These are phyloP conservation scores for Eumeta japonica DNA, from an alignment of 1,140 invertebrate genomes.

Conservation along the genomic window DNA sequence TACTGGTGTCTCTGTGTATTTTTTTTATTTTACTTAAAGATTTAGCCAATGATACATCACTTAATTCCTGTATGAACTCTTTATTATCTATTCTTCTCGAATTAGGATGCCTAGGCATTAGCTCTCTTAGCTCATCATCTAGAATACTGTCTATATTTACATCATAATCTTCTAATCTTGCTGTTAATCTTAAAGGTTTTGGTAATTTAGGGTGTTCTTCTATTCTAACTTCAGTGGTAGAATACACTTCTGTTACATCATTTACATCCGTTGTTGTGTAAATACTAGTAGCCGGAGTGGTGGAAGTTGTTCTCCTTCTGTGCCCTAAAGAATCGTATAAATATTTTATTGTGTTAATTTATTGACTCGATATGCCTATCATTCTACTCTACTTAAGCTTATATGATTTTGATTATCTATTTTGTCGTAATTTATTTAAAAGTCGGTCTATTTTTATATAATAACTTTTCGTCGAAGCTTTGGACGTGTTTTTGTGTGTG, in stretches of 20 bases:
- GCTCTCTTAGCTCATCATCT: conserved; percentile 25
- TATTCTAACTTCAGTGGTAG: conserved; percentile 24
- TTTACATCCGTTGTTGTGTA: conserved; percentile 24
- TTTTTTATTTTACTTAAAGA: conserved; percentile 49
- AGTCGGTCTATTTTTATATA: no score
- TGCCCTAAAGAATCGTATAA: conserved; percentile 28
- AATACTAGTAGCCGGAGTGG: conserved; percentile 33
- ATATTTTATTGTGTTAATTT: conserved; percentile 6
- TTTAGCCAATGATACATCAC: conserved; percentile 33
- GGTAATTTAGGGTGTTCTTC: conserved; percentile 32
- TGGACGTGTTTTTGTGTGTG: no score
- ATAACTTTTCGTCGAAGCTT: no score
- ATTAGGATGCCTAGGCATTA: no score
- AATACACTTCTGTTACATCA: conserved; percentile 23
- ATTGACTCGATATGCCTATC: no score
- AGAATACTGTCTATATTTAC: conserved; percentile 38
- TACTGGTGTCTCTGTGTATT: conserved; percentile 49
- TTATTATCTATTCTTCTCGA: conserved; percentile 23
- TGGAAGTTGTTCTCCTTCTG: conserved; percentile 48
- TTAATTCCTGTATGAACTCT: conserved; percentile 35
- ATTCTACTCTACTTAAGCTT: no score
- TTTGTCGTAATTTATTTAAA: no score
- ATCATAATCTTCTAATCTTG: conserved; percentile 29
- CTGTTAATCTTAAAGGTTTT: conserved; percentile 35
- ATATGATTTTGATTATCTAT: no score